Evolutionary conservation across 2,797 vertebrate species (phyloP).

Genomic region (Micrastur ruficollis): DNA sequence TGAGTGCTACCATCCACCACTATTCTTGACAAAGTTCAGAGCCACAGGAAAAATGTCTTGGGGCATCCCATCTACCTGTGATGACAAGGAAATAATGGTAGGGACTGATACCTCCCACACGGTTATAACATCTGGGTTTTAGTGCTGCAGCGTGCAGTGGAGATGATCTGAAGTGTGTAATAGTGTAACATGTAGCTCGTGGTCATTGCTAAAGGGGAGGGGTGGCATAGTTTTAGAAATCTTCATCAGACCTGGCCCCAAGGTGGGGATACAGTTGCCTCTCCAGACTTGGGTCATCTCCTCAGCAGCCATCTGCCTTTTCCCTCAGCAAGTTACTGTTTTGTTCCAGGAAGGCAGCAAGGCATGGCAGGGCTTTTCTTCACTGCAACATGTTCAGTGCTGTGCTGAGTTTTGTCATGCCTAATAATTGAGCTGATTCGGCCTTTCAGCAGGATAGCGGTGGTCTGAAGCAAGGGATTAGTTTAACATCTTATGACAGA

Average conservation of each 20-base stretch:
- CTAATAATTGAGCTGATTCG: not conserved
- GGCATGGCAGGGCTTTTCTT: not conserved
- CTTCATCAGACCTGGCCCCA: not conserved
- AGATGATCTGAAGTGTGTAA: not conserved
- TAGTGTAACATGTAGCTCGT: not conserved
- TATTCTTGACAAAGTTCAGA: not conserved
- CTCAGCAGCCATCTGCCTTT: not conserved
- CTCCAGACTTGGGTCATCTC: not conserved
- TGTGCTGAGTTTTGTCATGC: not conserved
- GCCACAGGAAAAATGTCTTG: not conserved
- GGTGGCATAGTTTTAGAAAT: not conserved
- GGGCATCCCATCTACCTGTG: not conserved
- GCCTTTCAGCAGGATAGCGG: not conserved
- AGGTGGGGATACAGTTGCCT: not conserved
- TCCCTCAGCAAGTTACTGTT: not conserved
- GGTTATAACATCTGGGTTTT: not conserved
- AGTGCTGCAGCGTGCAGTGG: not conserved
- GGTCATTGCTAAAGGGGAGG: not conserved
- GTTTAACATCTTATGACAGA: conserved; percentile 9
- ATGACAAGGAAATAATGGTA: not conserved
- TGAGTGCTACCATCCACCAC: not conserved
- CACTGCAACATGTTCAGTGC: rapidly evolving
- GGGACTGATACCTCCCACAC: not conserved
- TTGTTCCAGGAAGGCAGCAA: not conserved
- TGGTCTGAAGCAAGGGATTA: not conserved